These are phyloP conservation scores for Euura lappo DNA, from an alignment of 1,140 invertebrate species.

Conservation along the genomic window DNA sequence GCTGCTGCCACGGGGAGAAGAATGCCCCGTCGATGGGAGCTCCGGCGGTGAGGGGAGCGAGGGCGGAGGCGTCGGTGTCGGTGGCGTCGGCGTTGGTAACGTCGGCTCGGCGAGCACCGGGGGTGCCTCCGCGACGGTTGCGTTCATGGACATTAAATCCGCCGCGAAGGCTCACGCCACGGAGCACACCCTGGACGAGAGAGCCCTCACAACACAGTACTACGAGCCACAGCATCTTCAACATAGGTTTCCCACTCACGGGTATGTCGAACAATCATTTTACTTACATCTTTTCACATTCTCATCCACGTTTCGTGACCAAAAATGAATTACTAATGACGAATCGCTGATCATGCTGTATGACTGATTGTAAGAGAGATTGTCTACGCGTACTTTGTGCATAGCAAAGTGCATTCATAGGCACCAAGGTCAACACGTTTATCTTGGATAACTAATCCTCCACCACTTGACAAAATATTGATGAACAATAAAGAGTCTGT, in stretches of 20 bases:
- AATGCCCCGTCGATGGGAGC: constrained; percentile 63
- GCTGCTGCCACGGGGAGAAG: constrained; percentile 74
- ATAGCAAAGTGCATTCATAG: neutral
- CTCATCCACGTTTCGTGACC: neutral
- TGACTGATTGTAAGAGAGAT: too few species aligned
- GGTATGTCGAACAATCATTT: constrained; percentile 37
- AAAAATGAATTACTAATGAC: too few species aligned
- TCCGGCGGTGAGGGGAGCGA: constrained; percentile 50
- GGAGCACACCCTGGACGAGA: constrained; percentile 87
- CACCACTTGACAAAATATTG: too few species aligned
- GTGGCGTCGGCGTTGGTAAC: constrained; percentile 58
- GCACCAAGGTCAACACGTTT: neutral
- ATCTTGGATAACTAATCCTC: too few species aligned
- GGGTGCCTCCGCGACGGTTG: constrained; percentile 80
- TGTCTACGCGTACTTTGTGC: neutral
- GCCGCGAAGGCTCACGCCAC: constrained; percentile 90
- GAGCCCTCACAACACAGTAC: constrained; percentile 88
- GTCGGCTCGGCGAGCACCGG: constrained; percentile 65
- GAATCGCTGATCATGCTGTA: too few species aligned
- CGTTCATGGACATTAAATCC: constrained; percentile 96
- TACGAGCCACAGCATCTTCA: constrained; percentile 78
- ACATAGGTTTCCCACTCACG: constrained; percentile 59
- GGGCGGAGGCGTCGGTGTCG: constrained; percentile 51
- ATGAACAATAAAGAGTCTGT: too few species aligned
- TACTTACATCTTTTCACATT: neutral